Evolutionary conservation across 2,797 vertebrate genomes (phyloP), one percentile per base, ranked within the genome.

Genomic region (Xenops minutus): DNA sequence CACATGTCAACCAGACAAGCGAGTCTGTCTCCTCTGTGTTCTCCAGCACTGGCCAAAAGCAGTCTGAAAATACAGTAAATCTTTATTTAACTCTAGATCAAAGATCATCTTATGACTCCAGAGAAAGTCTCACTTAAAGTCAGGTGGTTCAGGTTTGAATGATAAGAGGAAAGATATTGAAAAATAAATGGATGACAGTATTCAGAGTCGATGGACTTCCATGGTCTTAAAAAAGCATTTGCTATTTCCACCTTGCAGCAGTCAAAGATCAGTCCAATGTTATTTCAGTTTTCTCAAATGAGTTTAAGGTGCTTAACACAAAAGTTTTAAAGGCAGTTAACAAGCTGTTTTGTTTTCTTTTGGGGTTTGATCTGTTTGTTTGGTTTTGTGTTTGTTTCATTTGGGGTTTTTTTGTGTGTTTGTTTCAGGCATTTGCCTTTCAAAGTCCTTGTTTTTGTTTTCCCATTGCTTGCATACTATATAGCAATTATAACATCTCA

Each of bases 11-110:
- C 88, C 51, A 66, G 76, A 82, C 72, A 93, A 96, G 63, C 3
- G 2, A 82, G 39, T 82, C 67, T 89, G 61, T 88, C 69, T 77
- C 73, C 32, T 94, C 83, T 73, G 48, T 44, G 88, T 92, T 90
- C 93, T 89, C 75, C 59, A 66, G 66, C 6, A 21, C 93, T 95
- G 73, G 72, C 27, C 59, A 74, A 90, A 95, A 95, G 73, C 75
- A 78, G 30, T 49, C 85, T 91, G 76, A 77, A 93, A 95, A 95
- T 71, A 74, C 17, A 75, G 61, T 90, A 91, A 92, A 92, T 95
- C 85, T 95, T 96, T 85, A 90, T 95, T 95, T 88, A 97, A 90
- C 73, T 95, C 82, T 61, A 90, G 90, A 89, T 88, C 52, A 51
- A 88, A 74, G 55, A 76, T 77, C 24, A 48, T 29, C 29, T 61